These are phyloP conservation scores for Drosophila sechellia DNA, from an alignment of 1,140 invertebrate genomes.

Conservation along the genomic window DNA sequence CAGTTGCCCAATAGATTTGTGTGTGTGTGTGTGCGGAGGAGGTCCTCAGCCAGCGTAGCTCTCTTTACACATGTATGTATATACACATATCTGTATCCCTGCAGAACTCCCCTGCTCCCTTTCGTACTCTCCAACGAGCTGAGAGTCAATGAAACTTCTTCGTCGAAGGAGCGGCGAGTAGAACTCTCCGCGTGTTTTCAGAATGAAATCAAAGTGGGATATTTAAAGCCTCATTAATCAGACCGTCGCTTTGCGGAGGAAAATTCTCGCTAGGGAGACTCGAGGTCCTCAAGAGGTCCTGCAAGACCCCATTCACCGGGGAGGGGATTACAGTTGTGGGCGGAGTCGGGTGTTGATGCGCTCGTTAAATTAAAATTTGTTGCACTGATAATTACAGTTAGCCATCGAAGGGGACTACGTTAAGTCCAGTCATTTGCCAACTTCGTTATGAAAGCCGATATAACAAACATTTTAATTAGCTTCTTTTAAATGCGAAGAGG, in stretches of 20 bases:
- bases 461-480: constrained; percentile 31
- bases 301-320: constrained; percentile 25
- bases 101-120: constrained; percentile 21
- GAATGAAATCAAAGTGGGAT: constrained; percentile 84
- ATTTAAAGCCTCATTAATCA: constrained; percentile 84
- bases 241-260: constrained; percentile 41
- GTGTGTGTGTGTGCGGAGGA: constrained; percentile 51
- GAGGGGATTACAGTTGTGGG: constrained; percentile 11
- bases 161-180: constrained; percentile 46
- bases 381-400: constrained; percentile 72
- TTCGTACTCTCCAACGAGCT: constrained; percentile 35
- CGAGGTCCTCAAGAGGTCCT: constrained; percentile 29
- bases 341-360: constrained; percentile 58
- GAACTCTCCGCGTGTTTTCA: constrained; percentile 67
- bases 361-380: constrained; percentile 79
- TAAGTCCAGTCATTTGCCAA: constrained; percentile 16
- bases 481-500: not conserved
- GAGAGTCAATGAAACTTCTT: constrained; percentile 83
- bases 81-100: constrained; percentile 6
- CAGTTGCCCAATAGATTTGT: constrained; percentile 36
- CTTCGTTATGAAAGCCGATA: constrained; percentile 17
- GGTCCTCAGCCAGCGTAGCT: constrained; percentile 25
- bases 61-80: constrained; percentile 3
- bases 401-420: constrained; percentile 13
- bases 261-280: constrained; percentile 26